A percentile compares a stretch with the other conserved stretches of the same genome.
Conservation (phyloP, 1,140 invertebrate genomes). For the Caenorhabditis latens region DNA sequence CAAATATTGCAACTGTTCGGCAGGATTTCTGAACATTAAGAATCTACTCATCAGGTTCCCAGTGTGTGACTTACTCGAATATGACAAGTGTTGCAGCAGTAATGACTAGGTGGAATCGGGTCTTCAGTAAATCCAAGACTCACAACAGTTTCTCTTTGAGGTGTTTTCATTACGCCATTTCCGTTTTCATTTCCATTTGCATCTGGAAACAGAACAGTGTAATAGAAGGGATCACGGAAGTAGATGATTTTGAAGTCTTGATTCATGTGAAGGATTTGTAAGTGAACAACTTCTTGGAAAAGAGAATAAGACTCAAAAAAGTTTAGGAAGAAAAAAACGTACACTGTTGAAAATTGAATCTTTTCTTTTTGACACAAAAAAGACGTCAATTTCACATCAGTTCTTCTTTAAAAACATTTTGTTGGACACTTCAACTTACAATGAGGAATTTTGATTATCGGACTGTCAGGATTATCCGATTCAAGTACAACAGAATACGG, state of each 20-base stretch:
- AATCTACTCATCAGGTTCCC: background rate
- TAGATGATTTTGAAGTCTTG: slow-evolving; percentile 21
- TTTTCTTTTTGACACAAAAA: background rate
- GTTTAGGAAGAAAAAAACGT: background rate
- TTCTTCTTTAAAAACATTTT: background rate
- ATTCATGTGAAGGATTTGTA: background rate
- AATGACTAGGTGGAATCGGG: slow-evolving; percentile 36
- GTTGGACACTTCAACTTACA: slow-evolving; percentile 2
- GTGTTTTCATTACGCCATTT: slow-evolving; percentile 39
- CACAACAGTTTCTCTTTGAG: slow-evolving; percentile 36
- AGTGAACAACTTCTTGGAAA: slow-evolving; percentile 7
- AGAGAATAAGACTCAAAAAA: background rate
- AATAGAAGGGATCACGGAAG: slow-evolving; percentile 8
- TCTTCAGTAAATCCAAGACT: slow-evolving; percentile 23
- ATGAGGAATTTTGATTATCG: slow-evolving; percentile 34
- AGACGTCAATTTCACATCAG: background rate
- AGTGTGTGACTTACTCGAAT: background rate
- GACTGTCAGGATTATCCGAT: slow-evolving; percentile 12
- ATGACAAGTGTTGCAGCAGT: slow-evolving; percentile 43
- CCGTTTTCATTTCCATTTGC: slow-evolving; percentile 38
- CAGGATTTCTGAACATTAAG: slow-evolving; percentile 35
- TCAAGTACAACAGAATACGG: slow-evolving; percentile 39
- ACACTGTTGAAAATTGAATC: slow-evolving; percentile 38
- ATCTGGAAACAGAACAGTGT: slow-evolving; percentile 48
- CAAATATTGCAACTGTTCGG: slow-evolving; percentile 37